phyloP scores from a whole-genome alignment of 2,888 invertebrate species.

The Branchellion lobata region DNA sequence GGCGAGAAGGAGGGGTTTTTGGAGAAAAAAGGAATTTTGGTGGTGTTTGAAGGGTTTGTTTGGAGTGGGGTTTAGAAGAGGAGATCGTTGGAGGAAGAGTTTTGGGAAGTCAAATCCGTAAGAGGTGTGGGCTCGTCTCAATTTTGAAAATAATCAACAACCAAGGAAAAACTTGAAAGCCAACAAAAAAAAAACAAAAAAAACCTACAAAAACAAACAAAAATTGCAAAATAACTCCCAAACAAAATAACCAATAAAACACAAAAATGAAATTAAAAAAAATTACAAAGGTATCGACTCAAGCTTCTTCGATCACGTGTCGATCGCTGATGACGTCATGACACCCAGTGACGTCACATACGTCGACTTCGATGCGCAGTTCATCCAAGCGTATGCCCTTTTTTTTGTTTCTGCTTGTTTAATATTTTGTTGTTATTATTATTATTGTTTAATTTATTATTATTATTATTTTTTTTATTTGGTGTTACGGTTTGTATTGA shows the following conservation, averaged over 20 bases:
- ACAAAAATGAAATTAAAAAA: too few species aligned
- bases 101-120: too few species aligned
- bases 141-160: too few species aligned
- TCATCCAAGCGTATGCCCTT: background rate
- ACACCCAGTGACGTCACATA: constrained; percentile 41
- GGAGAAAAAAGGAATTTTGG: background rate
- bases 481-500: too few species aligned
- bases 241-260: too few species aligned
- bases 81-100: too few species aligned
- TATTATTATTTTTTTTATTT: constrained; percentile 7
- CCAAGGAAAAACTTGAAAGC: too few species aligned
- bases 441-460: too few species aligned
- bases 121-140: too few species aligned
- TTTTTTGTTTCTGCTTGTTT: background rate
- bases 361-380: constrained; percentile 42
- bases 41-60: background rate
- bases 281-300: constrained; percentile 40
- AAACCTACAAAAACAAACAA: too few species aligned
- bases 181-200: too few species aligned
- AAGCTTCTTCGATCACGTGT: constrained; percentile 30
- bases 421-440: background rate
- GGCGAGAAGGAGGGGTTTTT: background rate
- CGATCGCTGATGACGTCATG: background rate
- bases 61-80: background rate
- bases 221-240: too few species aligned